A percentile compares a stretch with the other conserved stretches of the same genome.
Conservation (phyloP, 1,140 invertebrate species). For the Wasmannia auropunctata region DNA sequence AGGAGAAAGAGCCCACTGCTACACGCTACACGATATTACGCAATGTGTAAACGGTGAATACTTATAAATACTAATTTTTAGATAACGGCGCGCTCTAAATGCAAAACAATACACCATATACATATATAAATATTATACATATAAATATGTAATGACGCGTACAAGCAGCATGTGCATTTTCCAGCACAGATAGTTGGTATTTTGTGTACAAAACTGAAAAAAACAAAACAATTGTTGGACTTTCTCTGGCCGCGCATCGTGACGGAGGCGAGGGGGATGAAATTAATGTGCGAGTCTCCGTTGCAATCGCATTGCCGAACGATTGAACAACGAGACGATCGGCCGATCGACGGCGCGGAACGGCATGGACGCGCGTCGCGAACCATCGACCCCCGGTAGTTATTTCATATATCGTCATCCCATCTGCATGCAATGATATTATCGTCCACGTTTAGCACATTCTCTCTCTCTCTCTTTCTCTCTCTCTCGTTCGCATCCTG, state of each 20-base stretch:
- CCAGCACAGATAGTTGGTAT: constrained; percentile 81
- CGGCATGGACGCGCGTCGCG: constrained; percentile 19
- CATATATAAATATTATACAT: constrained; percentile 77
- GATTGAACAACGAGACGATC: constrained; percentile 12
- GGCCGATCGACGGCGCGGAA: constrained; percentile 13
- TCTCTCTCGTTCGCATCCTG: constrained; percentile 4
- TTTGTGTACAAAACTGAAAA: constrained; percentile 81
- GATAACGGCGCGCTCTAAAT: constrained; percentile 71
- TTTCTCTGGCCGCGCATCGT: constrained; percentile 31
- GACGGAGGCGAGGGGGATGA: not conserved
- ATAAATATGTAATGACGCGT: constrained; percentile 70
- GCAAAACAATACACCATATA: constrained; percentile 75
- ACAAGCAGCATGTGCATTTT: constrained; percentile 80
- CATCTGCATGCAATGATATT: constrained; percentile 56
- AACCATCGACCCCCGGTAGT: constrained; percentile 35
- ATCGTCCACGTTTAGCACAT: constrained; percentile 18
- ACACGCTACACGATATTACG: constrained; percentile 72
- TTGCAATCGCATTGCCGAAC: constrained; percentile 6
- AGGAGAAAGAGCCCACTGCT: constrained; percentile 62
- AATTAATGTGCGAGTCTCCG: not conserved
- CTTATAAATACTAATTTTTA: constrained; percentile 78
- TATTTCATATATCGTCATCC: constrained; percentile 31
- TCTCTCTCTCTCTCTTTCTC: constrained; percentile 14
- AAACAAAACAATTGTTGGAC: constrained; percentile 63
- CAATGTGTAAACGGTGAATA: constrained; percentile 70